A percentile compares a stretch with the other conserved stretches of the same genome.
Evolutionary conservation across 2,113 vertebrate species (phyloP).

Genomic region (Microtus ochrogaster): DNA sequence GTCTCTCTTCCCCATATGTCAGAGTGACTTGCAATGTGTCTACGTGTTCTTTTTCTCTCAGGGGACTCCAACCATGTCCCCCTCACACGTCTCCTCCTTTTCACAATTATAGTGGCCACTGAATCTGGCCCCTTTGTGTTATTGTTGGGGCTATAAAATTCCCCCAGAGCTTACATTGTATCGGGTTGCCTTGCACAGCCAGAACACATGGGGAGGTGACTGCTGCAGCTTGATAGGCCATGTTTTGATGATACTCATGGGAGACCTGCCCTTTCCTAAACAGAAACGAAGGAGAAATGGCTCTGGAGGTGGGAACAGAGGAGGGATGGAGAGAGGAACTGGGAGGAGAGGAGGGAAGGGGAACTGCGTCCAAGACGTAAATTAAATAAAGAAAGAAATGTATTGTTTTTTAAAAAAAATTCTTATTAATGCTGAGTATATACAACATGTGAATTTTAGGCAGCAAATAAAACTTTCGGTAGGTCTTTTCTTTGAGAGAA

Average conservation of each 20-base stretch:
- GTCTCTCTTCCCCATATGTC: slow-evolving; percentile 9
- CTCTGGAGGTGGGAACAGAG: background rate
- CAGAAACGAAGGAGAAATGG: background rate
- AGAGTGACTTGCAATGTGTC: background rate
- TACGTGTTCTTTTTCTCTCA: background rate
- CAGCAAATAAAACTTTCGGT: background rate
- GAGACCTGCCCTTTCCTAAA: background rate
- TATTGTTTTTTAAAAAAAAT: no score
- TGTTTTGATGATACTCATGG: background rate
- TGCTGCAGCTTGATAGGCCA: background rate
- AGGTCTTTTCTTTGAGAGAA: background rate
- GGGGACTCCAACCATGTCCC: background rate
- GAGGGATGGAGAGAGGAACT: no score
- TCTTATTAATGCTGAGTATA: background rate
- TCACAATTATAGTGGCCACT: background rate
- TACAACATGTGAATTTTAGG: background rate
- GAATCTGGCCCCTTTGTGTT: background rate
- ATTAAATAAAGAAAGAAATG: no score
- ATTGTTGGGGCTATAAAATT: background rate
- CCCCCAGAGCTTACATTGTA: background rate
- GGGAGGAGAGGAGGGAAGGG: no score
- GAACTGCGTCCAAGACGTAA: no score
- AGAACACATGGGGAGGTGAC: background rate
- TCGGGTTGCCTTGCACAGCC: background rate
- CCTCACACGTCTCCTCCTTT: background rate